A percentile compares a stretch with the other conserved stretches of the same genome.
Conservation (phyloP, 2,888 invertebrate genomes). For the Mimas tiliae region DNA sequence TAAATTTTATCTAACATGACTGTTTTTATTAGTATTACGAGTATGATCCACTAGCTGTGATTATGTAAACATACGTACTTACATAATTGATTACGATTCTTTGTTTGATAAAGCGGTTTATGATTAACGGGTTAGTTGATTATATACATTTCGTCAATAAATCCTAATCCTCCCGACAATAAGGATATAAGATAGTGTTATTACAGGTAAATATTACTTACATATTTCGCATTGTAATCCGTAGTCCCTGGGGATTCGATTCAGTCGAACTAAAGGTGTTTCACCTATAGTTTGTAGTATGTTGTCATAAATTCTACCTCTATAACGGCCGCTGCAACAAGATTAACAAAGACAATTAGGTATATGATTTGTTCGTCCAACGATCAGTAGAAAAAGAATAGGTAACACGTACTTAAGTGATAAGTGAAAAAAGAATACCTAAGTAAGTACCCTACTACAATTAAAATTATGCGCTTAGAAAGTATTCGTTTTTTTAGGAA, state of each 20-base stretch:
- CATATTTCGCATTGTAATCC: conserved; percentile 93
- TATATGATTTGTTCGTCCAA: no score
- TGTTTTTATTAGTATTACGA: neutral
- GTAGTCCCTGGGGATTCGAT: conserved; percentile 89
- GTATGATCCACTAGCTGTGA: neutral
- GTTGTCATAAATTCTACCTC: conserved; percentile 81
- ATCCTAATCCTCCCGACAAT: neutral
- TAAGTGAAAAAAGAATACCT: no score
- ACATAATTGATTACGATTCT: conserved; percentile 23
- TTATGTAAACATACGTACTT: neutral
- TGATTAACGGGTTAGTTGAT: neutral
- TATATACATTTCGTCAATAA: conserved; percentile 6
- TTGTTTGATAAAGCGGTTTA: conserved; percentile 10
- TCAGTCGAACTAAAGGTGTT: conserved; percentile 91
- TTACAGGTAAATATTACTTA: conserved; percentile 77
- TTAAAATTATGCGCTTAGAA: no score
- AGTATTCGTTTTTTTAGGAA: no score
- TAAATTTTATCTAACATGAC: no score
- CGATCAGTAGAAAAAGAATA: no score
- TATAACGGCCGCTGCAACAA: conserved; percentile 32
- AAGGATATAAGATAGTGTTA: conserved; percentile 14
- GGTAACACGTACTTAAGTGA: no score
- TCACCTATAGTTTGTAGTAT: conserved; percentile 91
- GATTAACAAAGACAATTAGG: neutral
- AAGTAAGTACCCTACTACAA: no score